Base-by-base conservation (phyloP, 1,140 invertebrate species). In the Limonius californicus region DNA sequence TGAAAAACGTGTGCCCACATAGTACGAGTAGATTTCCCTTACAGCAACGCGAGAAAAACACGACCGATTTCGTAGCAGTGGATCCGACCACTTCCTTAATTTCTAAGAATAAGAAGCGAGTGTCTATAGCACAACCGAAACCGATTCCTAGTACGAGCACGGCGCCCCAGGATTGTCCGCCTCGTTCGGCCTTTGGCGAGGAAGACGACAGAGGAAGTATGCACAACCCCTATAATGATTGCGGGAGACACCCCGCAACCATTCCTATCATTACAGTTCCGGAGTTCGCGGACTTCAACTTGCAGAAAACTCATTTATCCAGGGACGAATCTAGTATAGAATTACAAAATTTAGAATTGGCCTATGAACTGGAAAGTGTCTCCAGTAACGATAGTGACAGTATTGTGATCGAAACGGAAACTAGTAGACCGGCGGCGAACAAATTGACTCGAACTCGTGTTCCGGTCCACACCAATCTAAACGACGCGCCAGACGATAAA, bases 361-460 rank as follows among this genome's bases (percentile, higher is more conserved):
- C 60, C 50, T 77, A 76, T 67, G 77, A 78, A 55, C 68, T 77
- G 50, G 70, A 76, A 59, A 77, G 76, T 68, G 70, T 78, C 43
- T 78, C 77, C 15, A 77, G 76, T 67, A 70, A 67, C 65, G 74
- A 30, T 55, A 57, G 61, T 50, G 61, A 57, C 54, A 65, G 60
- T 20, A 55, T 55, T 55, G 67, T 63, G 32, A 60, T 54, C 62
- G 65, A 67, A 65, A 65, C 19, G 7, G 59, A 61, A 23, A 42
- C 50, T 4, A 47, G 7, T 32, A 61, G 58, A 56, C 53, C 54
- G 16, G 42, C 58, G 11, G 2, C 35, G n/a, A 62, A 56, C 55
- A 76, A 76, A 64, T 54, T 76, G 56, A 71, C 68, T 12, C 65
- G 73, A 47, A 63, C 66, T 35, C 71, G 77, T 56, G 76, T 77